Evolutionary conservation across 30 jellyfish, hydroid and myxozoan genomes (phyloP).

Genomic region (Pelagia noctiluca): DNA sequence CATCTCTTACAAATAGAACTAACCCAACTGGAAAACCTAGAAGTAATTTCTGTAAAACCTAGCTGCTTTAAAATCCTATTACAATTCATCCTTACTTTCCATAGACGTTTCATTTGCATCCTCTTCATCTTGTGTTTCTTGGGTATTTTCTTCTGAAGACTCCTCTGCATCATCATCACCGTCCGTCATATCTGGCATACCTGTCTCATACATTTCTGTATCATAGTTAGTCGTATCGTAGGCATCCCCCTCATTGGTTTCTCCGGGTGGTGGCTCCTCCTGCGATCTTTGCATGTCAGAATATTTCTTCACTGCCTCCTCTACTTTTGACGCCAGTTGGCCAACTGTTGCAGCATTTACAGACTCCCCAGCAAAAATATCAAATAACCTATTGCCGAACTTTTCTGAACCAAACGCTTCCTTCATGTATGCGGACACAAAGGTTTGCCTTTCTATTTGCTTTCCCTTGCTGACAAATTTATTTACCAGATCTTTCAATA

Average conservation of each 20-base stretch:
- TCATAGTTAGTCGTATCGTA: slow-evolving; percentile 42
- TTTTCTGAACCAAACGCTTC: slow-evolving; percentile 51
- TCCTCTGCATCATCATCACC: too few species aligned
- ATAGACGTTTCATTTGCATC: too few species aligned
- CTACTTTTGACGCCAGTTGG: slow-evolving; percentile 2
- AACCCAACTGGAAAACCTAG: too few species aligned
- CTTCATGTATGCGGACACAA: slow-evolving; percentile 34
- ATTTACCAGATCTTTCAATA: neutral
- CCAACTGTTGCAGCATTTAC: slow-evolving; percentile 19
- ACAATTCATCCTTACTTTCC: too few species aligned
- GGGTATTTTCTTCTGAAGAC: too few species aligned
- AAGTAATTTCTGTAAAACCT: too few species aligned
- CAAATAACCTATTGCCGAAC: slow-evolving; percentile 55
- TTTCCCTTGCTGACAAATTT: slow-evolving; percentile 23
- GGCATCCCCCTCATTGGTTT: slow-evolving; percentile 59
- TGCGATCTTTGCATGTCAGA: slow-evolving; percentile 33
- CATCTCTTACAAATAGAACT: too few species aligned
- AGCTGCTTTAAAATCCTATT: too few species aligned
- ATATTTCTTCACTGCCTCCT: slow-evolving; percentile 49
- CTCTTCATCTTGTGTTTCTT: too few species aligned
- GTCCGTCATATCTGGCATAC: slow-evolving; percentile 40
- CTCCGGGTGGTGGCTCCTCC: slow-evolving; percentile 62
- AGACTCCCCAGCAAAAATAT: slow-evolving; percentile 51
- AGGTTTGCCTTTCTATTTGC: slow-evolving; percentile 1
- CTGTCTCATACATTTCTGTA: slow-evolving; percentile 60